Evolutionary conservation across 2,113 vertebrate genomes (phyloP), one percentile per base, ranked within the genome.

Genomic region (Brachyhypopomus occidentalis): DNA sequence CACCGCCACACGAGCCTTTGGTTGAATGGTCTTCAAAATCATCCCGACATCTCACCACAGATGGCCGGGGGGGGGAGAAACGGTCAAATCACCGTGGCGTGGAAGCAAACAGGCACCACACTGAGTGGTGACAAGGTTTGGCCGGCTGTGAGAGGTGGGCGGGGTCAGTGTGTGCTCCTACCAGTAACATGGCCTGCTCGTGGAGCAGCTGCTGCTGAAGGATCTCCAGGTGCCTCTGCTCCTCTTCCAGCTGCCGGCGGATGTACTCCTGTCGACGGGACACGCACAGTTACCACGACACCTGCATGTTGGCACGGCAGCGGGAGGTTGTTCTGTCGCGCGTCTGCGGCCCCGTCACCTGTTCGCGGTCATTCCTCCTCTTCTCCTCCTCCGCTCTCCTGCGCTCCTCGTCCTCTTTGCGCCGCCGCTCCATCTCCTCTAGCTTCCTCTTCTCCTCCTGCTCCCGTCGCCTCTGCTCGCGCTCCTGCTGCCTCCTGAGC

Each of bases 121-220:
- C 22, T 36, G 38, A 19, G 30, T 38, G 30, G 16, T 36, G 14
- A 72, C 5, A 69, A 67, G 56, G 19, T 12, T 23, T 11, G 2
- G 6, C 11, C 4, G 14, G 56, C 72, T n/a, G 72, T 36, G 59
- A 60, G 41, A 20, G 34, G 14, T 52, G 66, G 34, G 66, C 7
- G 58, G 1, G 7, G 20, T 2, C 34, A 1, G 7, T 2, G 36
- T 45, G 8, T 63, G 41, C 4, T 38, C 79, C 95, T 95, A 96
- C 98, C 97, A 99, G 95, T 91, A 98, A 93, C 96, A 99, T 96
- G 94, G 98, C 98, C 94, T 99, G 98, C 92, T 99, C 98, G 83
- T 99, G 98, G 80, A 99, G 96, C 87, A 99, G 95, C 95, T 99
- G 98, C 94, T 99, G 97, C 91, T 99, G 98, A 89, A 99, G 94